A percentile compares a stretch with the other conserved stretches of the same genome.
Conservation (phyloP, 2,113 vertebrate genomes). For the Trogon surrucura region DNA sequence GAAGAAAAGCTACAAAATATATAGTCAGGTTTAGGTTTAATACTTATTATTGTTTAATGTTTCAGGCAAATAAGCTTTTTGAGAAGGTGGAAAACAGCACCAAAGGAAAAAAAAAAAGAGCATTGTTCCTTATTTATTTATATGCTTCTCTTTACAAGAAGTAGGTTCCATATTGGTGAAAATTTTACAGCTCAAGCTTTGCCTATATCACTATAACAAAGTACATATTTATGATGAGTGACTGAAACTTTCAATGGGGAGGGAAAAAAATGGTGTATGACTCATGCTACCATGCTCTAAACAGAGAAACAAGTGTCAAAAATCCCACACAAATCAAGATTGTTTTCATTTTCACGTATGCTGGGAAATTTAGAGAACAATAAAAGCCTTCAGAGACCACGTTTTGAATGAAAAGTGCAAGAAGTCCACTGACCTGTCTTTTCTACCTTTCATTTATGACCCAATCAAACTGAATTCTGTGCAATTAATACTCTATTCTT, state of each 20-base stretch:
- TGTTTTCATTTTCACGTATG: neutral
- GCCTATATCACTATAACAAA: neutral
- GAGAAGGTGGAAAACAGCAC: neutral
- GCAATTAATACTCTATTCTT: neutral
- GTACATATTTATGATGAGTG: neutral
- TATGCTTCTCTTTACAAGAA: neutral
- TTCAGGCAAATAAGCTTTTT: neutral
- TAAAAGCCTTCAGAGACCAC: neutral
- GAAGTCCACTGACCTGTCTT: neutral
- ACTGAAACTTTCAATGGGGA: neutral
- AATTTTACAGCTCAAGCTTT: neutral
- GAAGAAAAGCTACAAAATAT: neutral
- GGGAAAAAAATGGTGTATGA: neutral
- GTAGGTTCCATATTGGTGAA: neutral
- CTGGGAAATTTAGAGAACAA: neutral
- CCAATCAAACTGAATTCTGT: neutral
- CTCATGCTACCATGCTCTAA: neutral
- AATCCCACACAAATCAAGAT: neutral
- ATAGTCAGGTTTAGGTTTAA: neutral
- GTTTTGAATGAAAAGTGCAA: neutral
- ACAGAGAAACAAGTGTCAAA: neutral
- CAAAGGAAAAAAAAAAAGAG: neutral
- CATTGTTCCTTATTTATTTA: neutral
- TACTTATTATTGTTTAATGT: neutral
- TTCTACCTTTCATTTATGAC: neutral